Evolutionary conservation across 1,140 invertebrate species (phyloP), one percentile per base, ranked within the genome.

Genomic region (Drosophila navojoa): DNA sequence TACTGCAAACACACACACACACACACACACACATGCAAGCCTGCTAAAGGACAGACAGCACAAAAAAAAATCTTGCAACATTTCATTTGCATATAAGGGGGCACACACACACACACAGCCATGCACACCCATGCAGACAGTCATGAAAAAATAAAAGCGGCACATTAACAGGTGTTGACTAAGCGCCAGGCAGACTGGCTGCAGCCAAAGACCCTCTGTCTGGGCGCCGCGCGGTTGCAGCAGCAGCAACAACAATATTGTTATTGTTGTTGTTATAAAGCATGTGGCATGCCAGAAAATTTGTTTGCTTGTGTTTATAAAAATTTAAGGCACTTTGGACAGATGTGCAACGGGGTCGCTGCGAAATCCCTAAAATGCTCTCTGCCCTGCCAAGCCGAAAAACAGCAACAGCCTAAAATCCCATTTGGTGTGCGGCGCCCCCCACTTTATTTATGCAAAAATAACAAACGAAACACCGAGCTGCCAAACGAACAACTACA

Each of bases 131-230:
- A 44, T 4, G 1, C 22, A 27, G 6, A 45, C 49, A 42, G 19
- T 32, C 38, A 44, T 11, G 29, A 70, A 69, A 72, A 68, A 71
- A 82, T 44, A 77, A 69, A 59, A 66, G 68, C 71, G 70, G 78
- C 71, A 87, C 76, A 87, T 87, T 89, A 89, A 89, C 82, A 89
- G 79, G 82, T 87, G 82, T 87, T 89, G 82, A 87, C 84, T 87
- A 87, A 89, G 84, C 82, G 69, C 75, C 62, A 50, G 45, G 38
- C 35, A 63, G 54, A 49, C 66, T 35, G 44, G 52, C 27, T 54
- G 29, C 68, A 72, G 58, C 67, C 67, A 60, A 42, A 45, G 22
- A 27, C 40, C 52, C 52, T 11, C n/a, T 47, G 45, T 13, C 53
- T 13, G 45, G 13, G 45, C 13, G 32, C 27, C 61, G 15, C 69